Evolutionary conservation across 2,113 vertebrate species (phyloP).

Genomic region (Urocitellus parryii): DNA sequence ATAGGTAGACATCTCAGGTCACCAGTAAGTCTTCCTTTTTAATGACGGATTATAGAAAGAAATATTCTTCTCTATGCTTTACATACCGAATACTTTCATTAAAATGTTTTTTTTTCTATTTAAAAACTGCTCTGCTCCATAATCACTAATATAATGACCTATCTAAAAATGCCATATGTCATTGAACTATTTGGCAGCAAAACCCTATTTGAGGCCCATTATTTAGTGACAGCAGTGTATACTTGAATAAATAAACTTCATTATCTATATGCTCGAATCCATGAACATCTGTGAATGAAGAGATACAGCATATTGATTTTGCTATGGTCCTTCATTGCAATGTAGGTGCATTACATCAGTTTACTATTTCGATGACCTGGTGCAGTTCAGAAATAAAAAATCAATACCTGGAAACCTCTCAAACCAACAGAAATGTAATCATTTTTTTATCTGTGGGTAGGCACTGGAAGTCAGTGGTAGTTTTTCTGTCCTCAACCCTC

Average conservation of each 20-base stretch:
- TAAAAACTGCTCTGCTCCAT: conserved; percentile 34
- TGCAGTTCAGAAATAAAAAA: conserved; percentile 80
- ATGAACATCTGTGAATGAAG: conserved; percentile 70
- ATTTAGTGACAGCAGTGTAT: conserved; percentile 41
- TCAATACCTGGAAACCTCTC: conserved; percentile 81
- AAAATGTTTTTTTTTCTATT: conserved; percentile 50
- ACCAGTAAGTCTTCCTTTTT: not conserved
- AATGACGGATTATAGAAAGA: conserved; percentile 37
- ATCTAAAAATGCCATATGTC: conserved; percentile 49
- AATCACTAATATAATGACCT: conserved; percentile 63
- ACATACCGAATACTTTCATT: conserved; percentile 47
- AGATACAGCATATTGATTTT: conserved; percentile 69
- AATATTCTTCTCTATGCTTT: not conserved
- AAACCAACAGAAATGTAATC: conserved; percentile 81
- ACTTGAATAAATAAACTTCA: conserved; percentile 75
- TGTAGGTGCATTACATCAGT: conserved; percentile 29
- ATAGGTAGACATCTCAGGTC: not conserved
- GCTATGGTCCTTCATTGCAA: conserved; percentile 56
- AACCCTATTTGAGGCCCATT: conserved; percentile 45
- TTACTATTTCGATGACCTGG: conserved; percentile 69
- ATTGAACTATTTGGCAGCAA: conserved; percentile 58
- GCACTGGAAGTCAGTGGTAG: conserved; percentile 71
- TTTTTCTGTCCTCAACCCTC: conserved; percentile 81
- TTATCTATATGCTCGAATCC: conserved; percentile 46
- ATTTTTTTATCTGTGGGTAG: conserved; percentile 81